These are phyloP conservation scores for Myrmophylax atrothorax DNA, from an alignment of 2,113 vertebrate species.

Conservation along the genomic window DNA sequence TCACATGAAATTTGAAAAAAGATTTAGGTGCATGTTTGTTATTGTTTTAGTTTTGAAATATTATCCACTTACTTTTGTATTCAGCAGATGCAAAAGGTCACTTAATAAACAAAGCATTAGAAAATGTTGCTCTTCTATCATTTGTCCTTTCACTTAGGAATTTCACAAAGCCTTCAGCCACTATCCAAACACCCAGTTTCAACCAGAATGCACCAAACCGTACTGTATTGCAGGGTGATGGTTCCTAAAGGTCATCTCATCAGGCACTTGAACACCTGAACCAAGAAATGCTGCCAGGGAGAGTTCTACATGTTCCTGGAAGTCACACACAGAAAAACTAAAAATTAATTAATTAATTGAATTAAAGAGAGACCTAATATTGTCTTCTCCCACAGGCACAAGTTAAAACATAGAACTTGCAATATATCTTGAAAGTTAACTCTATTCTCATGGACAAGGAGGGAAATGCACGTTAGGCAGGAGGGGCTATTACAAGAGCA, in stretches of 20 bases:
- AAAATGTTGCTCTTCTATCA: neutral
- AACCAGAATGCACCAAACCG: neutral
- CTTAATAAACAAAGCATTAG: neutral
- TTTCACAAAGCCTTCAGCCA: neutral
- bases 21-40: neutral
- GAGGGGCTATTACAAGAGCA: neutral
- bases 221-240: neutral
- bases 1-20: neutral
- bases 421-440: neutral
- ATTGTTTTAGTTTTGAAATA: neutral
- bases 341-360: neutral
- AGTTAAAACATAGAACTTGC: neutral
- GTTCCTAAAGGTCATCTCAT: neutral
- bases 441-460: neutral
- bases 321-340: fast-evolving
- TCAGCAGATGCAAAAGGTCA: neutral
- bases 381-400: neutral
- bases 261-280: neutral
- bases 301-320: neutral
- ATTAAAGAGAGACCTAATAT: neutral
- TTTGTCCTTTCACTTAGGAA: neutral
- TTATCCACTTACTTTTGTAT: neutral
- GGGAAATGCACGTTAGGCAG: neutral
- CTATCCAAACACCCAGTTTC: neutral
- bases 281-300: neutral